Conservation (phyloP, 2,113 vertebrate genomes). For the Hippoglossus stenolepis region DNA sequence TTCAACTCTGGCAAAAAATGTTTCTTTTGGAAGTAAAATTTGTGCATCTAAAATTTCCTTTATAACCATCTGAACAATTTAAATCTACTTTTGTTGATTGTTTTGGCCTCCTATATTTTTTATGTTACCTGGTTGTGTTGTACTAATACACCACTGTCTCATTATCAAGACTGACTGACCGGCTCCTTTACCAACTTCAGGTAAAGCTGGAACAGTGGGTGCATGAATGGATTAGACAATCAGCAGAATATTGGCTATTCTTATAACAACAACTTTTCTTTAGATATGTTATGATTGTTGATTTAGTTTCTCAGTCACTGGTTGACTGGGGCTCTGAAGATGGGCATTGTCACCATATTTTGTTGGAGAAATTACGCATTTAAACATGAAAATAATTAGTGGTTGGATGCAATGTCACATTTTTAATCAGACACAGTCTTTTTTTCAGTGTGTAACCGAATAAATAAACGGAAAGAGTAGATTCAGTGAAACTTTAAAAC, state of each 20-base stretch:
- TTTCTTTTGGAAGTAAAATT: too few relatives aligned
- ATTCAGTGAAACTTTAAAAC: constrained; percentile 6
- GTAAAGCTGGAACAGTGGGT: not conserved
- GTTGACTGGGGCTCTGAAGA: not conserved
- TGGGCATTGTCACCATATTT: not conserved
- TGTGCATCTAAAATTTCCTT: too few relatives aligned
- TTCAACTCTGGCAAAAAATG: not conserved
- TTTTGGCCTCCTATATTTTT: too few relatives aligned
- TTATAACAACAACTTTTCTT: not conserved
- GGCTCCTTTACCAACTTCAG: too few relatives aligned
- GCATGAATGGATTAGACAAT: not conserved
- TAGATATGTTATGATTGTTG: not conserved
- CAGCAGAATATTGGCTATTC: too few relatives aligned
- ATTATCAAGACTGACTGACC: too few relatives aligned
- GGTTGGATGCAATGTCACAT: not conserved
- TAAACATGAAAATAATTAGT: not conserved
- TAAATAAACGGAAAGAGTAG: not conserved
- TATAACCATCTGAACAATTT: too few relatives aligned
- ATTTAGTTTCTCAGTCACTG: not conserved
- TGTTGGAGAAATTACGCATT: not conserved
- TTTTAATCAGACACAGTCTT: not conserved
- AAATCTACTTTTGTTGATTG: too few relatives aligned
- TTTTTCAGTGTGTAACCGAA: not conserved
- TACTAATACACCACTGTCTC: too few relatives aligned
- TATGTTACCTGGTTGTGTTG: too few relatives aligned